Evolutionary conservation across 2,113 vertebrate species (phyloP), one percentile per base, ranked within the genome.

Genomic region (Hyla sarda): DNA sequence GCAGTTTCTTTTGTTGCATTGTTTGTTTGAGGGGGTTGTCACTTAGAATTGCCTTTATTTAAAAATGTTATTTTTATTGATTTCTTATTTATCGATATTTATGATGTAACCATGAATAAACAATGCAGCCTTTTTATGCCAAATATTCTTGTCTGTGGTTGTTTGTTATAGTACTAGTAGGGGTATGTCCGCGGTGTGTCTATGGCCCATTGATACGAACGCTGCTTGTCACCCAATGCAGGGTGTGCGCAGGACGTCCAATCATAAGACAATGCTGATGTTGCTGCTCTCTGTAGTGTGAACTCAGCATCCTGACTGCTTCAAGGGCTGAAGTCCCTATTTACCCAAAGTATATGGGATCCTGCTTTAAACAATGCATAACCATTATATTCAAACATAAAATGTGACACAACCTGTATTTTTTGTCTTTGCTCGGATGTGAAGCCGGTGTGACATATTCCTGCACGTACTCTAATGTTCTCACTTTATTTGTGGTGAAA

Each of bases 211-310:
- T 30, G 74, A 75, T 52, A 37, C 16, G 34, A 23, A 10, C 8
- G 32, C 3, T n/a, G 58, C 25, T 50, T 48, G 58, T 71, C 81
- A 28, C 12, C 37, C 52, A 10, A 25, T 28, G 16, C 34, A 47
- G 82, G 83, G 73, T 50, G 83, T 76, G 73, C 8, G 19, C 19
- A 6, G 11, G 52, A 65, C 8, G 10, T 23, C 56, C 72, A 76
- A 77, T 84, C 16, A 76, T 7, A 65, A 25, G 41, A 32, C 34
- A 52, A 28, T 28, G 48, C 28, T 34, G 19, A 41, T 45, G n/a
- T 28, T 48, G 48, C 41, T 13, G n/a, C n/a, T n/a, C n/a, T n/a
- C 34, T 14, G 5, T 28, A 50, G 6, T 28, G n/a, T 50, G 17
- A 7, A 30, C 73, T 48, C n/a, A 28, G 47, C 16, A 28, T n/a